Percentiles rank a stretch among this genome's conserved stretches.
phyloP scores from a whole-genome alignment of 2,888 invertebrate species.

The Lamellibrachia columna region DNA sequence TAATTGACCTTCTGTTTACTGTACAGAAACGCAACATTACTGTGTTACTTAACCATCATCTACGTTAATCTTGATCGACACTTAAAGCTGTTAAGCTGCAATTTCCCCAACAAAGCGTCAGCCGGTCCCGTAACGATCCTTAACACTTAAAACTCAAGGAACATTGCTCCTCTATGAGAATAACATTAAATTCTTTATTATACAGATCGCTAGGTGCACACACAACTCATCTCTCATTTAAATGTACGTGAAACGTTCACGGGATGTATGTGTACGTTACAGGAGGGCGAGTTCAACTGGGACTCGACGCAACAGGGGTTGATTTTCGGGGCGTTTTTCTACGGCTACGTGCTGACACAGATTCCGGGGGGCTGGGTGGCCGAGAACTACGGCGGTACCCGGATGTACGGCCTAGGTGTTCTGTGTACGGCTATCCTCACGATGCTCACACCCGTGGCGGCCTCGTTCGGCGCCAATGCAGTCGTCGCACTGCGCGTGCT shows the following conservation, averaged over 20 bases:
- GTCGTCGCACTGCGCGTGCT: slow-evolving; percentile 79
- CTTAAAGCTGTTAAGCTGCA: too few species aligned
- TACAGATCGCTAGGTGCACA: not conserved
- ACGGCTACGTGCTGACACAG: slow-evolving; percentile 62
- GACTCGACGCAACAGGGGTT: slow-evolving; percentile 52
- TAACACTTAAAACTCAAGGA: too few species aligned
- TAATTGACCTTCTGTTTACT: too few species aligned
- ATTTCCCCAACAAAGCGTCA: too few species aligned
- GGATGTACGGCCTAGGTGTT: slow-evolving; percentile 82
- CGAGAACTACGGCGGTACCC: slow-evolving; percentile 87
- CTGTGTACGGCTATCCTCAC: slow-evolving; percentile 84
- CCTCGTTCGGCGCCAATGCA: slow-evolving; percentile 76
- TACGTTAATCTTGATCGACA: too few species aligned
- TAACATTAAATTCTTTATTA: too few species aligned
- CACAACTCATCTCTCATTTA: not conserved
- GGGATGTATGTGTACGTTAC: slow-evolving; percentile 22
- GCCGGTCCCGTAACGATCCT: too few species aligned
- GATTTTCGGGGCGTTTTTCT: slow-evolving; percentile 62
- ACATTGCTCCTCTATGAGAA: too few species aligned
- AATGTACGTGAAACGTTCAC: not conserved
- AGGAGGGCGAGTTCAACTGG: slow-evolving; percentile 60
- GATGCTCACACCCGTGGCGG: slow-evolving; percentile 80
- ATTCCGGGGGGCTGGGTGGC: slow-evolving; percentile 70
- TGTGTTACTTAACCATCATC: too few species aligned
- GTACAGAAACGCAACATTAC: too few species aligned